Evolutionary conservation across 2,888 invertebrate genomes (phyloP).

Genomic region (Rotaria magnacalcarata): DNA sequence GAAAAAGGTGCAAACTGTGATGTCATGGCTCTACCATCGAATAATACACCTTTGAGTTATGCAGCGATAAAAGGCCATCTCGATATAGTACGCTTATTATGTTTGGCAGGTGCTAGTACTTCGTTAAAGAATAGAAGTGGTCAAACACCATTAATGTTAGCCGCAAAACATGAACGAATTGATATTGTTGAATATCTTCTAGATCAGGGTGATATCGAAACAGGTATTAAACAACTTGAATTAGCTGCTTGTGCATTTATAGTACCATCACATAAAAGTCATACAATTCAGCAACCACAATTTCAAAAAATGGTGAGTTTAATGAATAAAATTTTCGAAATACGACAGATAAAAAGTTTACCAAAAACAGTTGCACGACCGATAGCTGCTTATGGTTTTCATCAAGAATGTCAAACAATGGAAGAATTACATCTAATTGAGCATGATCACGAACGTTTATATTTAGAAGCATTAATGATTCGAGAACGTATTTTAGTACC

Average conservation of each 20-base stretch:
- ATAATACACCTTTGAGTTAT: background rate
- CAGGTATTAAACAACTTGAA: background rate
- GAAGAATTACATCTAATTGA: slow-evolving; percentile 67
- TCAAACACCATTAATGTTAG: background rate
- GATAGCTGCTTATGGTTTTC: slow-evolving; percentile 52
- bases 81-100: background rate
- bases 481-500: slow-evolving; percentile 69
- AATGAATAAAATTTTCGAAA: background rate
- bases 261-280: background rate
- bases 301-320: background rate
- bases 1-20: background rate
- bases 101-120: background rate
- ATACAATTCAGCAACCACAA: background rate
- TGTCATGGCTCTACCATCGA: background rate
- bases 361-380: background rate
- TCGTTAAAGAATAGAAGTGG: background rate
- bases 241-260: background rate
- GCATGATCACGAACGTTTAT: slow-evolving; percentile 73
- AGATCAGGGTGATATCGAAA: background rate
- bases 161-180: background rate
- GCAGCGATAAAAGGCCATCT: background rate
- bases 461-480: slow-evolving; percentile 84
- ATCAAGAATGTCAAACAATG: slow-evolving; percentile 73
- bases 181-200: background rate
- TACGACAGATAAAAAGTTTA: background rate